phyloP scores from a whole-genome alignment of 1,140 invertebrate genomes.

The Rhagoletis zephyria region DNA sequence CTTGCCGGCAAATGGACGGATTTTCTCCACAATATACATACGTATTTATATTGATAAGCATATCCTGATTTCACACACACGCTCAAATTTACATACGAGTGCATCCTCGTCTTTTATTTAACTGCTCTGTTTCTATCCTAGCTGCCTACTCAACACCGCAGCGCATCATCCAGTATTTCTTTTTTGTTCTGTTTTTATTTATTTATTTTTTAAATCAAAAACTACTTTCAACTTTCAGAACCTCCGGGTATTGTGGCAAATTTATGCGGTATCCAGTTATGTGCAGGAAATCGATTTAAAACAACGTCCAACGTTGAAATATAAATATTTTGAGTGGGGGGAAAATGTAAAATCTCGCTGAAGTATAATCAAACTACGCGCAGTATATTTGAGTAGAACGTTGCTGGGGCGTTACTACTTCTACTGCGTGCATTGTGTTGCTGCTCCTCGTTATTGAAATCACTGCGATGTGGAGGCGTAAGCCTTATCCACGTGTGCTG shows the following conservation, averaged over 20 bases:
- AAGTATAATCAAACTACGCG: background rate
- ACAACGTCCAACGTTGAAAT: background rate
- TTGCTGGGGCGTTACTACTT: background rate
- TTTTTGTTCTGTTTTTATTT: background rate
- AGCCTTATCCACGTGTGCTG: no score
- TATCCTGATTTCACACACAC: background rate
- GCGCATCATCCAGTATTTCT: background rate
- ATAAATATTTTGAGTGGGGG: background rate
- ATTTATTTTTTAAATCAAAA: conserved; percentile 2
- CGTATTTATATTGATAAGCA: no score
- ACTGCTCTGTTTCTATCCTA: background rate
- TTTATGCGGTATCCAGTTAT: conserved; percentile 1
- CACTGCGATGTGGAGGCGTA: no score
- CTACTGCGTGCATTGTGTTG: no score
- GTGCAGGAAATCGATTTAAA: background rate
- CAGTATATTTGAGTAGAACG: background rate
- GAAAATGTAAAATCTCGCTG: no score
- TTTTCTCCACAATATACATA: background rate
- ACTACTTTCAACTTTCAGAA: background rate
- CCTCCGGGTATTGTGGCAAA: background rate
- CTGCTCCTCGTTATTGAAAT: no score
- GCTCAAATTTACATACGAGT: background rate
- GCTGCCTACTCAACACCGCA: background rate
- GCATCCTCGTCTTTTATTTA: background rate
- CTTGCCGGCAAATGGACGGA: background rate